These are phyloP conservation scores for Patagioenas fasciata DNA, from an alignment of 2,113 vertebrate species.

Conservation along the genomic window DNA sequence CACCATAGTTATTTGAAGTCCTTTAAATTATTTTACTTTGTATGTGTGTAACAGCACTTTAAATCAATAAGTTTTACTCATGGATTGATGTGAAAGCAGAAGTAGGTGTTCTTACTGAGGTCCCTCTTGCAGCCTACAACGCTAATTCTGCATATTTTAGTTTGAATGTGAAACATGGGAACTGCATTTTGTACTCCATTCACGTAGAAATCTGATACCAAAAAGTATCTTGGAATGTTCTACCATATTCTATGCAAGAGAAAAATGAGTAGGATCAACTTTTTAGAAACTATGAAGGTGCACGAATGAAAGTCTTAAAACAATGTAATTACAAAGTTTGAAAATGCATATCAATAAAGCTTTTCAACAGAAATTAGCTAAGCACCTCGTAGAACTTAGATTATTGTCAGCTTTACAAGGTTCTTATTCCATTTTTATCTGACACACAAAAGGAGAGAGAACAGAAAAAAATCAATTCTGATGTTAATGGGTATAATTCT, in stretches of 20 bases:
- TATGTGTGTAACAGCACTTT: neutral
- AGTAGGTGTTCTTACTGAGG: neutral
- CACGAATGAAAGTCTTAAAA: neutral
- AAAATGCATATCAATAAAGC: neutral
- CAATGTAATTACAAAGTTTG: neutral
- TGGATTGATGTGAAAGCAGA: neutral
- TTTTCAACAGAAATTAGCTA: neutral
- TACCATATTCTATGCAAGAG: neutral
- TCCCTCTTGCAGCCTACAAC: neutral
- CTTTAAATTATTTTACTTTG: neutral
- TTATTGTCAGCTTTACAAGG: conserved; percentile 18
- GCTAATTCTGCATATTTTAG: neutral
- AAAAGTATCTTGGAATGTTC: neutral
- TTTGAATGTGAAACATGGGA: neutral
- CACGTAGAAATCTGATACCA: neutral
- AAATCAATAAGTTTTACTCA: neutral
- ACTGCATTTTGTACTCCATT: neutral
- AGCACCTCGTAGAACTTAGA: neutral
- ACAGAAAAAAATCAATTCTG: conserved; percentile 41
- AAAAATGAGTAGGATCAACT: neutral
- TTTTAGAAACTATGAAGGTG: neutral
- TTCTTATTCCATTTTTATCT: conserved; percentile 35
- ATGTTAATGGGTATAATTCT: conserved; percentile 44
- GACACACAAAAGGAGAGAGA: conserved; percentile 2
- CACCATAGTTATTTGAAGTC: neutral